Evolutionary conservation across 2,113 vertebrate genomes (phyloP), one percentile per base, ranked within the genome.

Genomic region (Psammodynastes pulverulentus): DNA sequence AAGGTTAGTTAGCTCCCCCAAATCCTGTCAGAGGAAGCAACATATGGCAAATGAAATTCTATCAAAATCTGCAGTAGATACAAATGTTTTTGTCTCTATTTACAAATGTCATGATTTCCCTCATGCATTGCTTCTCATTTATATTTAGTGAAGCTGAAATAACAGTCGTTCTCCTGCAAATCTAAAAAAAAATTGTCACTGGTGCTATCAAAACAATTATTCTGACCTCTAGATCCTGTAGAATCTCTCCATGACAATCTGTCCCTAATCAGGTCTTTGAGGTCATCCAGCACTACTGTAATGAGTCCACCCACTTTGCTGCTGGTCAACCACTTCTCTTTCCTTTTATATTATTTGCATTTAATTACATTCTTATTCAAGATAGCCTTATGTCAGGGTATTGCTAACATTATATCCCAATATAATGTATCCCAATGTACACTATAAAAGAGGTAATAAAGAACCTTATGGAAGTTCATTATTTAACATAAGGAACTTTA

Each of bases 11-110:
- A 43, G 21, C 49, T 17, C 34, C 48, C 49, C 48, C 91, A 84
- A 92, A 93, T 19, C 72, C 21, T 94, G 95, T 94, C 88, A 48
- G 92, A 84, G 49, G 85, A 91, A 56, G 95, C 23, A 93, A 94
- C 94, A 94, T 94, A 94, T 91, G 10, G 79, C 86, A 91, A 93
- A 87, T 13, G 56, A 48, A 49, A 29, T 93, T 92, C 21, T 45
- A 92, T 94, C 89, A 92, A n/a, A 79, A 89, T 23, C 29, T 93
- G 58, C 93, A 93, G 90, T 94, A 94, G 34, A 90, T 89, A 84
- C 45, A 88, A 94, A 89, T 93, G 85, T 95, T 96, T 96, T 94
- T 88, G 67, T 94, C 93, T 93, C 72, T 34, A 92, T 84, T 92
- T 92, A 94, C 94, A 96, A 95, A 96, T 93, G 62, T 39, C 51